Conservation (phyloP, 2,888 invertebrate species). For the Sarcophaga subvicina region DNA sequence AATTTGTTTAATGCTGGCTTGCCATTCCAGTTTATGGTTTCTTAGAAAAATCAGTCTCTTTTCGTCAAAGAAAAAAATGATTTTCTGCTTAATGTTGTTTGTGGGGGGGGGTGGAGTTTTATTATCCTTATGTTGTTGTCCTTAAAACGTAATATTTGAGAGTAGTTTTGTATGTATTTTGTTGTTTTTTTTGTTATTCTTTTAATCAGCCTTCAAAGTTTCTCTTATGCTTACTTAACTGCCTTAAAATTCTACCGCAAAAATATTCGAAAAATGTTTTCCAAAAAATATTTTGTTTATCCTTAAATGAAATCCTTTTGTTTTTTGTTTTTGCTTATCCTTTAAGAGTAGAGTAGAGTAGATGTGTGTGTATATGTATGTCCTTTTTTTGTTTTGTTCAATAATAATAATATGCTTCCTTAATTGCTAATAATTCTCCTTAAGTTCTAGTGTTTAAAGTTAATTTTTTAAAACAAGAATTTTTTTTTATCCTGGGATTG, state of each 20-base stretch:
- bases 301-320: not conserved
- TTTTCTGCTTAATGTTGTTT: conserved; percentile 72
- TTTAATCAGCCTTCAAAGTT: conserved; percentile 66
- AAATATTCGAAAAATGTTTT: conserved; percentile 10
- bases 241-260: conserved; percentile 49
- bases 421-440: conserved; percentile 37
- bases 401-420: conserved; percentile 68
- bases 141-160: conserved; percentile 16
- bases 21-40: not conserved
- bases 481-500: conserved; percentile 53
- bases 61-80: conserved; percentile 58
- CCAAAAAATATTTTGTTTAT: conserved; percentile 29
- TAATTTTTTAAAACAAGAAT: conserved; percentile 34
- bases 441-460: conserved; percentile 24
- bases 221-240: conserved; percentile 62
- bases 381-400: not conserved
- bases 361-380: not conserved
- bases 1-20: conserved; percentile 28
- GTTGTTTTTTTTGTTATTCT: conserved; percentile 44
- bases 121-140: not conserved
- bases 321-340: conserved; percentile 3
- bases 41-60: conserved; percentile 78
- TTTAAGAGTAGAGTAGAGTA: not conserved
- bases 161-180: conserved; percentile 48
- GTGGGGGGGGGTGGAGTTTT: not conserved